A percentile compares a stretch with the other conserved stretches of the same genome.
phyloP scores from a whole-genome alignment of 2,888 invertebrate species.

The Melanophora roralis region DNA sequence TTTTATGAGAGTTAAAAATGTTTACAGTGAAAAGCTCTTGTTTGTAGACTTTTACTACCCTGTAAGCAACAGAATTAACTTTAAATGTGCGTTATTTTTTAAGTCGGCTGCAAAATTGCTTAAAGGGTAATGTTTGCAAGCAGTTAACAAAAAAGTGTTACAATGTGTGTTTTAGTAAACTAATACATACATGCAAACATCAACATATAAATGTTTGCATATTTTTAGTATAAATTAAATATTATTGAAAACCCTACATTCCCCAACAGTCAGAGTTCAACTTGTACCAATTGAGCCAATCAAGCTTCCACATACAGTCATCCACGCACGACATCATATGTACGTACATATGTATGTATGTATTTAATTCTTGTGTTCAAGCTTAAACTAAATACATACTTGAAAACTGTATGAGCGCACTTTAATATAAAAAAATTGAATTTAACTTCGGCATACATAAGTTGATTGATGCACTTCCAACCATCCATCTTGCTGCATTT shows the following conservation, averaged over 20 bases:
- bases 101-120: no score
- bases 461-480: background rate
- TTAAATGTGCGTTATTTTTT: no score
- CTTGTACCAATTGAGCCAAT: conserved; percentile 78
- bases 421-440: conserved; percentile 20
- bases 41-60: no score
- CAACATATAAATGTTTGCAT: background rate
- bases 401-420: conserved; percentile 8
- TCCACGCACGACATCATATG: conserved; percentile 51
- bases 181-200: no score
- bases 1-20: conserved; percentile 35
- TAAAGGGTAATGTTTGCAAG: no score
- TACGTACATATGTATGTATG: no score
- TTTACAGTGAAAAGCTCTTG: no score
- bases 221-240: background rate
- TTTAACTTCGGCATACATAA: background rate
- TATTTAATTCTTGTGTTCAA: conserved; percentile 29
- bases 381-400: background rate
- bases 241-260: conserved; percentile 35
- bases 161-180: background rate
- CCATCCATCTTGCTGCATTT: background rate
- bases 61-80: no score
- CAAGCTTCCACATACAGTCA: conserved; percentile 66
- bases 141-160: background rate
- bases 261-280: conserved; percentile 76